Base-by-base conservation (phyloP, 1,140 invertebrate genomes). In the Pogonomyrmex barbatus region DNA sequence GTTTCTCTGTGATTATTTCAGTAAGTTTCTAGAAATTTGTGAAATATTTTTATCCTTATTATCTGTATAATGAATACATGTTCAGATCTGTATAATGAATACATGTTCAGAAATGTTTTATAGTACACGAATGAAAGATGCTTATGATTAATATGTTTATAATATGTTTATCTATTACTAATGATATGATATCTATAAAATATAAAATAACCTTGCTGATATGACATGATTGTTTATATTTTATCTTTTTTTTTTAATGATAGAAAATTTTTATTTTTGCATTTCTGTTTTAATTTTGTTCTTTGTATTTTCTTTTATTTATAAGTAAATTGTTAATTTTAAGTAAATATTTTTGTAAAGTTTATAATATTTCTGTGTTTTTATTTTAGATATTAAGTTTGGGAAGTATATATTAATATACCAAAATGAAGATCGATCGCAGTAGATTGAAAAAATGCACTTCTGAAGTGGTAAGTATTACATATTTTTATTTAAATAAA, bases 381-480 rank as follows among this genome's bases (percentile, higher is more conserved):
- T 73, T 68, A 65, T 88, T 87, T 75, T 86, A 94, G 92, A 91
- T 91, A 87, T 92, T 94, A 91, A 87, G 86, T 76, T 73, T 85
- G 84, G 39, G 45, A 78, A 76, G 52, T 24, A 82, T 82, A n/a
- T 47, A 79, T 63, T 54, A 76, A 89, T 70, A 65, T 52, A 67
- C 56, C 89, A 95, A 94, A 93, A 98, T 98, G 98, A 98, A 98
- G 96, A 98, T 98, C 91, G 98, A 98, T 92, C 96, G 97, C 92
- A 96, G 96, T 88, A 97, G 98, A 95, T 95, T 98, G 89, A 98
- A 98, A 95, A 98, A 98, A 94, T 97, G 97, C 96, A 97, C 97
- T 91, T 98, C 98, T 65, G 98, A 98, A 96, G 97, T 98, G 95
- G 97, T 97, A 95, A 96, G 96, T 95, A 68, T 36, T 58, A 33